These are phyloP conservation scores for Trichomycterus rosablanca DNA, from an alignment of 2,113 vertebrate species.

Conservation along the genomic window DNA sequence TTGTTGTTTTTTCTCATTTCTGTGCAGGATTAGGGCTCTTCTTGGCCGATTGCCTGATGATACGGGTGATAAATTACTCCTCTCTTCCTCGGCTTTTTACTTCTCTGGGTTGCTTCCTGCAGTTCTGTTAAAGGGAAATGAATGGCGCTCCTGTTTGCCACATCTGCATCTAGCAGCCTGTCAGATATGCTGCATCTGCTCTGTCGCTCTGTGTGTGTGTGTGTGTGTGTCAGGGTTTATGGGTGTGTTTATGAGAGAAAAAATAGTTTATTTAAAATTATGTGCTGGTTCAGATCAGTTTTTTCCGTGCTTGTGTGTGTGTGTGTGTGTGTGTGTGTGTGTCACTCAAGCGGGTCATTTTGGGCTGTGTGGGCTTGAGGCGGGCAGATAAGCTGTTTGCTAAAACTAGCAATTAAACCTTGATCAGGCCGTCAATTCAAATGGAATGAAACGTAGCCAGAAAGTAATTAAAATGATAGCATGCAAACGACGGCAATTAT, in stretches of 20 bases:
- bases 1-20: not conserved
- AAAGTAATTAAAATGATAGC: constrained; percentile 74
- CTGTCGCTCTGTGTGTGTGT: constrained; percentile 25
- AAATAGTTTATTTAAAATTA: constrained; percentile 20
- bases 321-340: constrained; percentile 36
- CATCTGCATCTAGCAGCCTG: constrained; percentile 54
- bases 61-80: constrained; percentile 37
- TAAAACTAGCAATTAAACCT: constrained; percentile 72
- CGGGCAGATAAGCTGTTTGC: constrained; percentile 68
- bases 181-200: constrained; percentile 56
- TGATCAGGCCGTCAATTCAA: constrained; percentile 70
- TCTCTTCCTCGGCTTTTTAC: constrained; percentile 26
- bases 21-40: constrained; percentile 19
- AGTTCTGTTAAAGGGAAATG: constrained; percentile 56
- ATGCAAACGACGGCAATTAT: constrained; percentile 68
- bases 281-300: constrained; percentile 7
- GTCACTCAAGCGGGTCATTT: constrained; percentile 64
- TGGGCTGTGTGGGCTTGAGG: constrained; percentile 60
- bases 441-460: constrained; percentile 76
- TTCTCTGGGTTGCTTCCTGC: constrained; percentile 32
- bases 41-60: constrained; percentile 32
- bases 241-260: constrained; percentile 17
- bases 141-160: constrained; percentile 59
- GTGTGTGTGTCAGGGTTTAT: constrained; percentile 16
- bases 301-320: constrained; percentile 20